These are phyloP conservation scores for Caenorhabditis becei DNA, from an alignment of 2,888 invertebrate species.

Conservation along the genomic window DNA sequence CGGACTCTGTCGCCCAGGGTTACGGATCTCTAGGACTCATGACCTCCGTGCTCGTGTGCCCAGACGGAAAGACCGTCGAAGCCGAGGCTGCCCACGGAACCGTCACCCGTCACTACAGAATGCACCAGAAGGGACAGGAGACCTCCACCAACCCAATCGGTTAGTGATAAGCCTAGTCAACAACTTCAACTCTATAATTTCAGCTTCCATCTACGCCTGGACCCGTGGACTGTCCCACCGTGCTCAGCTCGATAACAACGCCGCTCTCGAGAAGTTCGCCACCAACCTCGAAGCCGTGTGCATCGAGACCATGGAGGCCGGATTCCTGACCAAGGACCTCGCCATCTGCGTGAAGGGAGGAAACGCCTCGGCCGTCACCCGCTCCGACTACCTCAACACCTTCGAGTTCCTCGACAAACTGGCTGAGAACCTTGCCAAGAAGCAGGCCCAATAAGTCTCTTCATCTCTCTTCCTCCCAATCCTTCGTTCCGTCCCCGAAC, in stretches of 20 bases:
- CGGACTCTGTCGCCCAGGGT: conserved; percentile 95
- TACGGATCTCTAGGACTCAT: conserved; percentile 94
- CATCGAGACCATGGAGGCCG: conserved; percentile 94
- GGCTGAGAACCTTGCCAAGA: conserved; percentile 88
- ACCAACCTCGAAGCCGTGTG: conserved; percentile 88
- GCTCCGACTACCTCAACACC: conserved; percentile 94
- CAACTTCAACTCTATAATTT: too few relatives aligned
- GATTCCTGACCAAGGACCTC: conserved; percentile 97
- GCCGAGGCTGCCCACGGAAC: conserved; percentile 99
- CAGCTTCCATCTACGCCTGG: conserved; percentile 98
- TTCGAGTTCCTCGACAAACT: conserved; percentile 97
- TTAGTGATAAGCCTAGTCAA: conserved; percentile 72
- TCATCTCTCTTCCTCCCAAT: background rate
- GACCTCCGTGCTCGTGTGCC: conserved; percentile 97
- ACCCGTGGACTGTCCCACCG: conserved; percentile 93
- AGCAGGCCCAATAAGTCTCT: conserved; percentile 69
- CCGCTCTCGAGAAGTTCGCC: conserved; percentile 87
- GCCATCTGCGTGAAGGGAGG: conserved; percentile 96
- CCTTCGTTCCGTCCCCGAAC: conserved; percentile 21
- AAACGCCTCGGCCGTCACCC: conserved; percentile 82
- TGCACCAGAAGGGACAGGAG: conserved; percentile 89
- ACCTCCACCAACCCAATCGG: conserved; percentile 98
- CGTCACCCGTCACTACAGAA: conserved; percentile 91
- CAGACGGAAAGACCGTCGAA: conserved; percentile 98
- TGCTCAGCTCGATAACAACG: conserved; percentile 93